phyloP scores from a whole-genome alignment of 2,797 vertebrate species.

The Valencia hispanica region DNA sequence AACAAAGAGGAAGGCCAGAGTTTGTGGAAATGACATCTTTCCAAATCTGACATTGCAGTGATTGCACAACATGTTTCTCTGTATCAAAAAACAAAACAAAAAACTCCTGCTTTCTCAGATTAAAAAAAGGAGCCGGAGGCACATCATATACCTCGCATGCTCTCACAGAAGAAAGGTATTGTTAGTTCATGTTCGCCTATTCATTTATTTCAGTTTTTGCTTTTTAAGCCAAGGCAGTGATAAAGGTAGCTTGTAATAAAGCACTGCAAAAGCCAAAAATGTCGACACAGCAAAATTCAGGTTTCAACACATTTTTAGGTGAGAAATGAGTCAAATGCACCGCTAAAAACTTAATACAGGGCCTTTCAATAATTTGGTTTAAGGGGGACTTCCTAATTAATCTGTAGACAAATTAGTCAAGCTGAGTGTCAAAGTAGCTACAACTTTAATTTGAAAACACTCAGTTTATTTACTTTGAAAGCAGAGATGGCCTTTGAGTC shows the following conservation, averaged over 20 bases:
- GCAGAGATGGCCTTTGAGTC: background rate
- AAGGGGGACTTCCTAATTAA: background rate
- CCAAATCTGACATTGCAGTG: constrained; percentile 20
- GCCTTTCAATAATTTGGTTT: background rate
- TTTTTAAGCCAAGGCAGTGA: background rate
- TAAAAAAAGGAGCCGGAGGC: constrained; percentile 14
- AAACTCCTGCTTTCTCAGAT: constrained; percentile 17
- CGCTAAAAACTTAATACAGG: background rate
- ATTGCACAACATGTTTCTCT: constrained; percentile 53
- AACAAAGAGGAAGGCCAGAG: constrained; percentile 59
- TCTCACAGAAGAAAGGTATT: constrained; percentile 11
- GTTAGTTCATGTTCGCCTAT: background rate
- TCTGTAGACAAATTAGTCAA: background rate
- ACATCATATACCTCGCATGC: constrained; percentile 34
- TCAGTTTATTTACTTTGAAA: background rate
- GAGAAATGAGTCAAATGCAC: background rate
- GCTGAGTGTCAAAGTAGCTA: background rate
- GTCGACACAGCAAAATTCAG: background rate
- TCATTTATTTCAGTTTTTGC: background rate
- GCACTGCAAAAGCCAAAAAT: background rate
- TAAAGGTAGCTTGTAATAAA: constrained; percentile 15
- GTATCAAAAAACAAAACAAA: no score
- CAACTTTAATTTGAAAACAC: background rate
- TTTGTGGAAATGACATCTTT: constrained; percentile 27
- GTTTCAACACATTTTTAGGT: background rate